Evolutionary conservation across 35 echinoderm and acorn worm genomes (phyloP), one percentile per base, ranked within the genome.

Genomic region (Heliocidaris erythrogramma): DNA sequence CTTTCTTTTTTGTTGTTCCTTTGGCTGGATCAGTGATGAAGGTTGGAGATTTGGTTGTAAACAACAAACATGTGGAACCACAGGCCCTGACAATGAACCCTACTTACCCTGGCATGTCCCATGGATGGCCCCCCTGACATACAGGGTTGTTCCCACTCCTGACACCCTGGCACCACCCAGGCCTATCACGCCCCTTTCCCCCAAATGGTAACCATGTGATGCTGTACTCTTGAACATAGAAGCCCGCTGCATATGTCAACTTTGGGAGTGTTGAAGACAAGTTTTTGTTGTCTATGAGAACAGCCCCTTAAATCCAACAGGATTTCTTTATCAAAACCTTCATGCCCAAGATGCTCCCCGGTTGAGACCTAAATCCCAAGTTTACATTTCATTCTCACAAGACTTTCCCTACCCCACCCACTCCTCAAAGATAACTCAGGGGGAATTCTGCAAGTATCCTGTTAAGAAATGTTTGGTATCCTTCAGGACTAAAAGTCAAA

Each of bases 301-400:
- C 21, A 78, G 8, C 18, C 17, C 65, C 65, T 78, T 78, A 89
- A 89, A 89, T 89, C 87, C 87, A 89, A 31, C 13, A 89, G 87
- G 87, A 89, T 89, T 89, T 89, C 87, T 47, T 89, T 89, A 89
- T 89, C 87, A 32, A 89, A 89, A 89, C 87, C 47, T 89, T 89
- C 87, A 47, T 89, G 87, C 87, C 87, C 87, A 89, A 89, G 31
- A 89, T 48, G 65, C 65, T 78, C 87, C 87, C 47, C 29, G 47
- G 87, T 48, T 42, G 87, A 89, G 31, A 27, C 14, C 87, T 32
- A 32, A 89, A 89, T 47, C 47, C 87, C 87, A 89, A 89, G 47
- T 89, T 89, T 89, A 89, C 87, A 89, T 89, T 89, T n/a, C 7
- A 24, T 78, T 78, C 65, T 78, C n/a, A 27, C 65, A n/a, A 78